phyloP scores from a whole-genome alignment of 2,888 invertebrate species.

The Macrosoma leucophasiata region DNA sequence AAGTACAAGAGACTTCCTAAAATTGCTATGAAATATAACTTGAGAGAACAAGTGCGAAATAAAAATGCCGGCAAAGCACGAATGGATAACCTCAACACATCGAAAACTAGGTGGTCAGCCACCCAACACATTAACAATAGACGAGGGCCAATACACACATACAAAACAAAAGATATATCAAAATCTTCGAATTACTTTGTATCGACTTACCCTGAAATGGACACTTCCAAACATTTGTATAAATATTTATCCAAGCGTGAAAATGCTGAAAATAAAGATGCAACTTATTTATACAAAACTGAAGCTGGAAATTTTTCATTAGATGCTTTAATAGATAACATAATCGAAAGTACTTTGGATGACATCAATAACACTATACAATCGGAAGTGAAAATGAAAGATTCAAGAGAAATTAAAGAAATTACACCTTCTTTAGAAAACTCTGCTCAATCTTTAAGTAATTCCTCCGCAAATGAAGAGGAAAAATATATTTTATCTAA shows the following conservation, averaged over 20 bases:
- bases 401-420: conserved; percentile 6
- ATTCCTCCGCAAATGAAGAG: conserved; percentile 4
- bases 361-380: conserved; percentile 23
- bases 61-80: conserved; percentile 40
- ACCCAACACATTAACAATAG: conserved; percentile 33
- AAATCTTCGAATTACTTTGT: conserved; percentile 15
- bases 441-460: background rate
- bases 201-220: conserved; percentile 22
- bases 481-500: conserved; percentile 20
- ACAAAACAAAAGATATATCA: conserved; percentile 16
- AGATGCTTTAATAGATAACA: conserved; percentile 46
- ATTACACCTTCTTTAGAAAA: conserved; percentile 1
- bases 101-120: conserved; percentile 50
- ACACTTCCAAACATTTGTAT: conserved; percentile 40
- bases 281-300: conserved; percentile 31
- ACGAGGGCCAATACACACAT: conserved; percentile 13
- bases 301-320: conserved; percentile 37
- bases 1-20: conserved; percentile 50
- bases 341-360: conserved; percentile 41
- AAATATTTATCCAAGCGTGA: conserved; percentile 39
- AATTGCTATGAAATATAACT: conserved; percentile 49
- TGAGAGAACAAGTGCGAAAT: conserved; percentile 53
- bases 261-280: conserved; percentile 28
- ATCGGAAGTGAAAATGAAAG: conserved; percentile 8
- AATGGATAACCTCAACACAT: conserved; percentile 37